Base-by-base conservation (phyloP, 2,888 invertebrate genomes). In the Coecobrya sp. region DNA sequence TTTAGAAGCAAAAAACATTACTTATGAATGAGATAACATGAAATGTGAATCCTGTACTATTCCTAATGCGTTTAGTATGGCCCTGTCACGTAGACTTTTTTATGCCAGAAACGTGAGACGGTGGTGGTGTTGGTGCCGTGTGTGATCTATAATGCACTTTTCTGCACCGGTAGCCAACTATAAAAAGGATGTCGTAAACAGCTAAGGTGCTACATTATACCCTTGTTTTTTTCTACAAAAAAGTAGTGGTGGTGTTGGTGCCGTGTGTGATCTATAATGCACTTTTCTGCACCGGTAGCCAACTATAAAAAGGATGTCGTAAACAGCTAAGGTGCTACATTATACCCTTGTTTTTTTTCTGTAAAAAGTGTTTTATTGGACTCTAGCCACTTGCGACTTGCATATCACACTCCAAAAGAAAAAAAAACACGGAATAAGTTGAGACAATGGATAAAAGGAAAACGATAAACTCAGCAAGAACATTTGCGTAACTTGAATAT, bases 61-160 rank as follows among this genome's bases (percentile, higher is more conserved):
- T n/a, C n/a, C 36, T 25, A 65, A 65, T 27, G 65, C 25, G 65
- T 65, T 65, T 36, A 36, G 36, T 36, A 73, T 42, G 73, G 0
- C 8, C 19, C 42, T 73, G 73, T 73, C 73, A 42, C 42, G 73
- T 36, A 73, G 73, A 73, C 45, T 8, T n/a, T 65, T 30, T 73
- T 73, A 73, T 73, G 73, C 5, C 8, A n/a, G 42, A 42, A 19
- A 73, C 73, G 73, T 73, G 73, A 36, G n/a, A 4, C n/a, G 16
- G 19, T 55, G n/a, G 55, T 45, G 45, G 11, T 52, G 19, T 55
- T 0, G 55, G 7, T 36, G 36, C n/a, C 19, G 73, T 13, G 36
- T 19, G 5, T 73, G 42, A 36, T 73, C 36, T 36, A 73, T 68
- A 73, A 73, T 73, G 73, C 73, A 73, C 42, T 73, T 73, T 73